phyloP scores from a whole-genome alignment of 1,140 invertebrate species.

The Asbolus verrucosus region DNA sequence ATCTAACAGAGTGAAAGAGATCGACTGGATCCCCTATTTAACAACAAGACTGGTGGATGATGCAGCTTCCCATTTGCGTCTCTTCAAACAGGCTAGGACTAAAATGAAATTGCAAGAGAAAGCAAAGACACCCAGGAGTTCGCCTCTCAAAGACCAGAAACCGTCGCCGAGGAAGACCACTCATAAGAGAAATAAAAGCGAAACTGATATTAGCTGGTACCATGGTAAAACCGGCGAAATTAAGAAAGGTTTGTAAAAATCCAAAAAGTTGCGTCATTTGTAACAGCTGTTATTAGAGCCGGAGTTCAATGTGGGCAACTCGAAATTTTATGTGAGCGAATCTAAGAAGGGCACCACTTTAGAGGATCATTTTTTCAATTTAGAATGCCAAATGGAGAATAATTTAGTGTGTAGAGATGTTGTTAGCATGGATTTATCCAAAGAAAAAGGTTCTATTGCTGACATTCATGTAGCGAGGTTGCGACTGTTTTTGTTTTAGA shows the following conservation, averaged over 20 bases:
- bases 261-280: no score
- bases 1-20: slow-evolving; percentile 80
- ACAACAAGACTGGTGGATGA: slow-evolving; percentile 91
- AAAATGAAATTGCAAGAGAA: slow-evolving; percentile 70
- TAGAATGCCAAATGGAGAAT: slow-evolving; percentile 88
- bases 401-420: slow-evolving; percentile 77
- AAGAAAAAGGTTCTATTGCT: slow-evolving; percentile 70
- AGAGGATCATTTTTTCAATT: slow-evolving; percentile 87
- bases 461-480: no score
- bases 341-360: slow-evolving; percentile 66
- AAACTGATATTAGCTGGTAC: slow-evolving; percentile 77
- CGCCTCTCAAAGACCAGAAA: slow-evolving; percentile 68
- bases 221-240: slow-evolving; percentile 63
- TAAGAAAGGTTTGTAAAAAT: slow-evolving; percentile 56
- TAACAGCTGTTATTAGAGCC: slow-evolving; percentile 51
- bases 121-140: slow-evolving; percentile 66
- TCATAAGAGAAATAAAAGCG: slow-evolving; percentile 78
- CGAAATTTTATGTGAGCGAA: slow-evolving; percentile 56
- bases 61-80: slow-evolving; percentile 86
- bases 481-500: no score
- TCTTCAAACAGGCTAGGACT: slow-evolving; percentile 82
- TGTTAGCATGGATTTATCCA: slow-evolving; percentile 73
- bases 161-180: slow-evolving; percentile 64
- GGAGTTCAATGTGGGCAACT: slow-evolving; percentile 55
- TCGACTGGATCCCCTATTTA: slow-evolving; percentile 90